Conservation (phyloP, 2,888 invertebrate species). For the Siphlonurus alternatus region DNA sequence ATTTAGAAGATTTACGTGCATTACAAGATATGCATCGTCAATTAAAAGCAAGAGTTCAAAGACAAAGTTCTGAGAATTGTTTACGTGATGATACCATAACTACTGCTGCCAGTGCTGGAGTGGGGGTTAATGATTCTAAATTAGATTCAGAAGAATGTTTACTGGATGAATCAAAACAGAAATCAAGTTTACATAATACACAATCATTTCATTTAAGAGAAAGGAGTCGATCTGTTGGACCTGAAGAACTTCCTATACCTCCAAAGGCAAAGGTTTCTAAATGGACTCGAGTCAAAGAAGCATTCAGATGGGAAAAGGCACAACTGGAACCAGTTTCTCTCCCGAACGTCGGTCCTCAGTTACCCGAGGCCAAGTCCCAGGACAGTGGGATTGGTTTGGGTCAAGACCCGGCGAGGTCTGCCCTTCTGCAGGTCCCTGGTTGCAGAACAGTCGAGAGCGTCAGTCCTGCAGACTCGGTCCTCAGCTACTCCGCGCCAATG, state of each 20-base stretch:
- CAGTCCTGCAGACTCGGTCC: slow-evolving; percentile 38
- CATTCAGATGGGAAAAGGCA: slow-evolving; percentile 35
- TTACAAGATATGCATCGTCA: slow-evolving; percentile 41
- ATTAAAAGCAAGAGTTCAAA: slow-evolving; percentile 19
- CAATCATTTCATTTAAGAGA: slow-evolving; percentile 28
- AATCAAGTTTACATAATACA: slow-evolving; percentile 10
- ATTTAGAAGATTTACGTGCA: slow-evolving; percentile 52
- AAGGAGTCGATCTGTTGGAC: slow-evolving; percentile 49
- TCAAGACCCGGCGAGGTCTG: slow-evolving; percentile 27
- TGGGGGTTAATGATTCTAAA: no score
- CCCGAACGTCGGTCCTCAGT: slow-evolving; percentile 10
- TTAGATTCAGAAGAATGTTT: slow-evolving; percentile 6
- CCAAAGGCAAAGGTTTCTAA: slow-evolving; percentile 50
- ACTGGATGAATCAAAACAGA: not conserved
- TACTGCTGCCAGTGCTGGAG: not conserved
- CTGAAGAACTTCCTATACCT: slow-evolving; percentile 33
- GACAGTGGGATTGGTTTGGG: slow-evolving; percentile 30
- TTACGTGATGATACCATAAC: not conserved
- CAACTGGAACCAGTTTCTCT: not conserved
- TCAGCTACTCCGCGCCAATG: slow-evolving; percentile 39
- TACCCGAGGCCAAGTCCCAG: slow-evolving; percentile 26
- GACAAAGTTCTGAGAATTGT: not conserved
- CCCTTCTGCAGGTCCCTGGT: not conserved
- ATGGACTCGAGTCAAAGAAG: slow-evolving; percentile 80
- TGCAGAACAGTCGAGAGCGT: slow-evolving; percentile 10